phyloP scores from a whole-genome alignment of 1,140 invertebrate species.

The Papilio dardanus region DNA sequence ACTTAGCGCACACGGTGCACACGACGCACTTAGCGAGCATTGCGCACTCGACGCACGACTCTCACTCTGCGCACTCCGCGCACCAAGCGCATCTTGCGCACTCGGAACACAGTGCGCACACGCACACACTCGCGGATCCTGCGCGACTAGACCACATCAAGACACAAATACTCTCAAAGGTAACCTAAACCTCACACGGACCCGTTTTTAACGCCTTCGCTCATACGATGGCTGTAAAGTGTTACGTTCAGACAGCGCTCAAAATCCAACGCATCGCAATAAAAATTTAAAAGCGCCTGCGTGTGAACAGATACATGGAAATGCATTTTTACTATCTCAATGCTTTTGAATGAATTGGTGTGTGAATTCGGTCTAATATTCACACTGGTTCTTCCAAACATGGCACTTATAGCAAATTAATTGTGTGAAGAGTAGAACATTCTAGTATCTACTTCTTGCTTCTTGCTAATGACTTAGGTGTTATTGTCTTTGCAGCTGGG shows the following conservation, averaged over 20 bases:
- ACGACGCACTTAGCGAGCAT: conserved; percentile 44
- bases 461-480: not conserved
- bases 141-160: conserved; percentile 71
- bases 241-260: no score
- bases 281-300: no score
- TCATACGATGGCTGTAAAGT: no score
- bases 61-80: conserved; percentile 37
- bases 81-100: not conserved
- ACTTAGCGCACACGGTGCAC: not conserved
- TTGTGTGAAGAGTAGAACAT: no score
- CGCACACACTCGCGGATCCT: conserved; percentile 41
- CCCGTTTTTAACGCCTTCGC: no score
- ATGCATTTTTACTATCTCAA: no score
- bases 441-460: not conserved
- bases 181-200: no score
- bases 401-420: not conserved
- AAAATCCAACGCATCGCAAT: no score
- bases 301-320: no score
- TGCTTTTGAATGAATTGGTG: no score
- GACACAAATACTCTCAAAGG: conserved; percentile 72
- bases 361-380: no score
- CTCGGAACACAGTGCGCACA: conserved; percentile 1
- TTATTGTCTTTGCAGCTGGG: conserved; percentile 60
- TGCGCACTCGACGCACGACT: conserved; percentile 50
- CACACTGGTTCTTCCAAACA: not conserved